Base-by-base conservation (phyloP, 2,888 invertebrate species). In the Tipula confusa region DNA sequence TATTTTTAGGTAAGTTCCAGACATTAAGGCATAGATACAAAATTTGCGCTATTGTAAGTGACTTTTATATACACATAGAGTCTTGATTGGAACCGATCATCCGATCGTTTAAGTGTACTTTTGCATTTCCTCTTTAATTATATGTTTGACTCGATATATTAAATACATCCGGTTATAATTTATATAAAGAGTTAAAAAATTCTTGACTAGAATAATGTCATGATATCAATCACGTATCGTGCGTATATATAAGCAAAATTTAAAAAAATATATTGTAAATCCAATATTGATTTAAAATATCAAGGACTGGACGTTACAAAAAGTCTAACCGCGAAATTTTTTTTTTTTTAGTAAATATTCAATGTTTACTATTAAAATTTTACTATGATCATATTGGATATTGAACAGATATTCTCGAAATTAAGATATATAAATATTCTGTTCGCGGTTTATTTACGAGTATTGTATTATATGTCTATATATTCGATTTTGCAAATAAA, bases 311-410 rank as follows among this genome's bases (percentile, higher is more conserved):
- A 64, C 36, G 36, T n/a, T 64, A 64, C 18, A 64, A 24, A 64
- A 24, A 18, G 64, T 64, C 64, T 64, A 64, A 24, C 64, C 64
- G 64, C 64, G 64, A 24, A 64, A 64, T 64, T 64, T n/a, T n/a
- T n/a, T n/a, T n/a, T n/a, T n/a, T n/a, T n/a, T 64, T 64, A 24
- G 64, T 64, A 64, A 64, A 64, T 64, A 64, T 64, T 64, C 64
- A 64, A 64, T 64, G 64, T 64, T 64, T 64, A 64, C 64, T 64
- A 64, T 64, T 64, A 24, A 64, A 64, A 24, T 64, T 64, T 64
- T 64, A 64, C 64, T 64, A 64, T 64, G 13, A 64, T 64, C 64
- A 9, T 64, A 24, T 64, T 24, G 6, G 64, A 64, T 64, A 64
- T 24, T 64, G 64, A 64, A 18, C 64, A 64, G 64, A 64, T 64